A percentile compares a stretch with the other conserved stretches of the same genome.
Conservation (phyloP, 2,113 vertebrate species). For the Pteropus alecto region DNA sequence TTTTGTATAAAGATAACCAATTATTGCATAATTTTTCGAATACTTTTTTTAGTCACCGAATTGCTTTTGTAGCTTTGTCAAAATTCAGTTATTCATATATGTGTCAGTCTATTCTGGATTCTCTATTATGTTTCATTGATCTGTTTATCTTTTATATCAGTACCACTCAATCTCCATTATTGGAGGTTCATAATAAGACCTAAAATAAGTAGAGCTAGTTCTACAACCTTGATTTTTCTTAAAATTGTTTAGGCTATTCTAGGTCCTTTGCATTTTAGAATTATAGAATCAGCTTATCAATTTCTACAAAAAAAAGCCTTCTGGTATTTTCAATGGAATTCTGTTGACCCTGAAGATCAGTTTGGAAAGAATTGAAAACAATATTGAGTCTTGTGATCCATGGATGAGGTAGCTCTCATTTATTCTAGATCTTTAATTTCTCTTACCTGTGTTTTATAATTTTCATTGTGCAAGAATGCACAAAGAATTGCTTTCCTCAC, state of each 20-base stretch:
- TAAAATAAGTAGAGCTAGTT: not conserved
- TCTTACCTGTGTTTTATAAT: not conserved
- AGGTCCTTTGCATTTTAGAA: not conserved
- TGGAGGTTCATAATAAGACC: not conserved
- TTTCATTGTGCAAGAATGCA: not conserved
- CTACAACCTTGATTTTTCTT: not conserved
- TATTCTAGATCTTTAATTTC: slow-evolving; percentile 9
- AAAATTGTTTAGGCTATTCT: not conserved
- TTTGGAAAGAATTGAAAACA: not conserved
- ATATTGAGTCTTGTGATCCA: not conserved
- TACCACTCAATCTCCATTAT: not conserved
- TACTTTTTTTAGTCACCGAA: not conserved
- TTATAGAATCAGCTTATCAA: not conserved
- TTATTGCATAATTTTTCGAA: not conserved
- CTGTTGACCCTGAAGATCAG: not conserved
- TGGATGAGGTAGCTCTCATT: not conserved
- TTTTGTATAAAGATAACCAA: not conserved
- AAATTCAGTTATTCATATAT: not conserved
- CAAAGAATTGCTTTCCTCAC: too few species aligned
- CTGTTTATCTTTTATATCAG: not conserved
- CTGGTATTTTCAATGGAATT: not conserved
- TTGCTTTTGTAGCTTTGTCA: not conserved
- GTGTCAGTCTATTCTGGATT: not conserved
- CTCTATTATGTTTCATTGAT: not conserved
- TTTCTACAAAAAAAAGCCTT: not conserved